Percentiles rank a stretch among this genome's conserved stretches.
These are phyloP conservation scores for Poecilia wingei DNA, from an alignment of 2,797 vertebrate genomes.

Conservation along the genomic window DNA sequence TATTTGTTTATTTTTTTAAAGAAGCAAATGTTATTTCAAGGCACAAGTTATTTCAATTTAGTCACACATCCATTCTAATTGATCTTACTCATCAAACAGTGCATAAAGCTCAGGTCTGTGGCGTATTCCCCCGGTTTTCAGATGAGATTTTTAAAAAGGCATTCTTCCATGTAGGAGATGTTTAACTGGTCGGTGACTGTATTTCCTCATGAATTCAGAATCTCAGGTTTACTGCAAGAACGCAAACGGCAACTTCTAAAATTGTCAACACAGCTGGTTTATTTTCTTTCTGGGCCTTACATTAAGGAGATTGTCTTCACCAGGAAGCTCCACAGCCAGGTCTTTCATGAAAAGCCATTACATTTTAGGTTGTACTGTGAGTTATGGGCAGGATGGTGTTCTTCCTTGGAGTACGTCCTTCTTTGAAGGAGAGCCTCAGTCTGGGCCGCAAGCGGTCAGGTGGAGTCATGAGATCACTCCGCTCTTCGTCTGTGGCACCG, in stretches of 20 bases:
- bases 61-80: too few species aligned
- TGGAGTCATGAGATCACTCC: conserved; percentile 56
- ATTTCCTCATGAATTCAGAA: not conserved
- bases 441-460: conserved; percentile 37
- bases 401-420: not conserved
- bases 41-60: too few species aligned
- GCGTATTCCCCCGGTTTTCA: not conserved
- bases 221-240: not conserved
- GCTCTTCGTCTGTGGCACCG: conserved; percentile 54
- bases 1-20: too few species aligned
- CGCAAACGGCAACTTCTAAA: not conserved
- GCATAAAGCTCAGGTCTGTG: too few species aligned
- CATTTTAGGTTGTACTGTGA: not conserved
- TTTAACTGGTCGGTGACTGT: not conserved
- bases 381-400: not conserved
- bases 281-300: not conserved
- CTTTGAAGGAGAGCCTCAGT: conserved; percentile 18
- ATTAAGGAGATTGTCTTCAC: not conserved
- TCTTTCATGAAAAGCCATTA: not conserved
- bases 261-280: not conserved
- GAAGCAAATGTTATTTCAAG: too few species aligned
- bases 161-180: not conserved
- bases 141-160: not conserved
- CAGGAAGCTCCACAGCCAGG: not conserved
- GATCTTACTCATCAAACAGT: too few species aligned